These are phyloP conservation scores for Rhamnusium bicolor DNA, from an alignment of 2,888 invertebrate species.

Conservation along the genomic window DNA sequence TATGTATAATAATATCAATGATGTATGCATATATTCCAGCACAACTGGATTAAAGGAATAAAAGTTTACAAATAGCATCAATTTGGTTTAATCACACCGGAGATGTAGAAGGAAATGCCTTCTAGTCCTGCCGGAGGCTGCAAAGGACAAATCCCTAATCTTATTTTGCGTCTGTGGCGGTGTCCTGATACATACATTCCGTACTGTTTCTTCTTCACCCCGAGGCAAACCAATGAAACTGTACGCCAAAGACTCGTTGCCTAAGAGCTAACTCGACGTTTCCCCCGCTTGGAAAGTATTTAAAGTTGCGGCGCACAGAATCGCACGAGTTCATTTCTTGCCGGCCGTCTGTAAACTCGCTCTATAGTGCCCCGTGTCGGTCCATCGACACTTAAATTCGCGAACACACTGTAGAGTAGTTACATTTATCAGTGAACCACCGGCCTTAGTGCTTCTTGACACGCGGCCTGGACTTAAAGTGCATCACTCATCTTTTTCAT, in stretches of 20 bases:
- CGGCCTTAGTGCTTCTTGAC: conserved; percentile 20
- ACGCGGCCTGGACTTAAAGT: conserved; percentile 21
- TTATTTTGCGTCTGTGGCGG: conserved; percentile 29
- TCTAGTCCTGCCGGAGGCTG: background rate
- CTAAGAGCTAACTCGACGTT: conserved; percentile 74
- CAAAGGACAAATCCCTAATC: conserved; percentile 21
- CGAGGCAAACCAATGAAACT: conserved; percentile 66
- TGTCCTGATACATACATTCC: conserved; percentile 59
- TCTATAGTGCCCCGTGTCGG: conserved; percentile 56
- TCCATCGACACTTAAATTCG: conserved; percentile 49
- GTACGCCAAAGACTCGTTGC: conserved; percentile 74
- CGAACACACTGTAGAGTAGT: conserved; percentile 51
- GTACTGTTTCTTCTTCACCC: conserved; percentile 69
- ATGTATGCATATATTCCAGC: background rate
- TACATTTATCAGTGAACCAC: conserved; percentile 34
- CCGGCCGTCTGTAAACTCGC: conserved; percentile 65
- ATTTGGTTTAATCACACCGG: background rate
- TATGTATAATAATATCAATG: background rate
- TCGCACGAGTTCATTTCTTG: conserved; percentile 76
- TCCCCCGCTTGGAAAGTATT: conserved; percentile 76
- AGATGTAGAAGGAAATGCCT: background rate
- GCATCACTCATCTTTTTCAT: conserved; percentile 7
- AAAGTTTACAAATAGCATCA: background rate
- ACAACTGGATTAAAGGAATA: background rate
- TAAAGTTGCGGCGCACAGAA: conserved; percentile 76